phyloP scores from a whole-genome alignment of 2,888 invertebrate species.

The Augochlorella aurata region DNA sequence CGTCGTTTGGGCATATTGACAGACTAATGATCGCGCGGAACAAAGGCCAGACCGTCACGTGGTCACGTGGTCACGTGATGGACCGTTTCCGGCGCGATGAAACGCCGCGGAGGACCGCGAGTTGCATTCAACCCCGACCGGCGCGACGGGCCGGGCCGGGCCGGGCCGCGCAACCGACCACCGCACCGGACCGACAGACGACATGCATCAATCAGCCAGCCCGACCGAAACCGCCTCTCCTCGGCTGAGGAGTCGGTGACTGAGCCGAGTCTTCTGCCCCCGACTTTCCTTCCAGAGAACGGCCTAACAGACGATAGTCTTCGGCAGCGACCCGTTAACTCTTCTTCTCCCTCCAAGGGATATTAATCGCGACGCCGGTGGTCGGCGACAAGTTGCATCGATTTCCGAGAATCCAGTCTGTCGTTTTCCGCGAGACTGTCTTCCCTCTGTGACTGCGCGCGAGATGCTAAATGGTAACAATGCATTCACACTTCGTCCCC shows the following conservation, averaged over 20 bases:
- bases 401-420: neutral
- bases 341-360: neutral
- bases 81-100: slow-evolving; percentile 80
- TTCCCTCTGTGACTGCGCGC: neutral
- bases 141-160: too few relatives aligned
- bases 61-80: slow-evolving; percentile 81
- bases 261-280: slow-evolving; percentile 31
- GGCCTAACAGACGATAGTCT: neutral
- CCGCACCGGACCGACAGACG: slow-evolving; percentile 64
- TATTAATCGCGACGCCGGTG: slow-evolving; percentile 18
- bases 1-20: slow-evolving; percentile 82
- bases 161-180: slow-evolving; percentile 37
- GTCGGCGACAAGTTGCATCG: slow-evolving; percentile 9
- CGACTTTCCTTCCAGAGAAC: slow-evolving; percentile 49
- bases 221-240: slow-evolving; percentile 35
- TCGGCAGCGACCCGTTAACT: neutral
- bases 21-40: slow-evolving; percentile 82
- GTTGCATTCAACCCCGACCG: slow-evolving; percentile 70
- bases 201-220: slow-evolving; percentile 77
- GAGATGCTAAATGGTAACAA: slow-evolving; percentile 3
- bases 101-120: slow-evolving; percentile 72
- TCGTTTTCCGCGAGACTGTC: neutral
- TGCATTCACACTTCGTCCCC: slow-evolving; percentile 1
- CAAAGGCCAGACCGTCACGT: slow-evolving; percentile 81
- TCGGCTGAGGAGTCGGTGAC: slow-evolving; percentile 32